A percentile compares a stretch with the other conserved stretches of the same genome.
These are phyloP conservation scores for Epinephelus awoara DNA, from an alignment of 2,797 vertebrate species.

Conservation along the genomic window DNA sequence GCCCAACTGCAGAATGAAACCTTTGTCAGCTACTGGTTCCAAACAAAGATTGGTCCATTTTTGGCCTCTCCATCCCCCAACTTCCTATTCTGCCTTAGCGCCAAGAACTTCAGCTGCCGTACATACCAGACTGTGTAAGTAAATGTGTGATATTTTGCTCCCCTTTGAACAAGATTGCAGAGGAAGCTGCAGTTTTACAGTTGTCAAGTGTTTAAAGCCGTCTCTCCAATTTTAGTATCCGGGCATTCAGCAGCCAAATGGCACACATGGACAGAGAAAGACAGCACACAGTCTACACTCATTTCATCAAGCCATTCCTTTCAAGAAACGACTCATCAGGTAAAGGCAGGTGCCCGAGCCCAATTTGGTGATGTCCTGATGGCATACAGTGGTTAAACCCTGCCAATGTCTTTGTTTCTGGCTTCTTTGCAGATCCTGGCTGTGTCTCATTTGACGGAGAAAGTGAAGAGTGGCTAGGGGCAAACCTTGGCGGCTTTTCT, in stretches of 20 bases:
- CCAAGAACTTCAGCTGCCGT: constrained; percentile 67
- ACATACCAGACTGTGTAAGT: constrained; percentile 69
- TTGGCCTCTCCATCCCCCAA: constrained; percentile 55
- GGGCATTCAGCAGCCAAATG: constrained; percentile 28
- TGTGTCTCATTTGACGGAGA: constrained; percentile 52
- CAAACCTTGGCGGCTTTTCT: constrained; percentile 69
- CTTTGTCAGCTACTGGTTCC: constrained; percentile 47
- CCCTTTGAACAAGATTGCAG: neutral
- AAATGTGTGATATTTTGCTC: neutral
- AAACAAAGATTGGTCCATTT: constrained; percentile 51
- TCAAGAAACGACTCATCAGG: constrained; percentile 63
- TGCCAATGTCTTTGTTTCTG: neutral
- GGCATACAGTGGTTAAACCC: no score
- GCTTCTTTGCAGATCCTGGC: constrained; percentile 61
- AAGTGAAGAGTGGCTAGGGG: constrained; percentile 60
- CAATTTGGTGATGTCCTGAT: neutral
- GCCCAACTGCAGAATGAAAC: no score
- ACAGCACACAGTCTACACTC: constrained; percentile 17
- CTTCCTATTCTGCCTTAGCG: constrained; percentile 65
- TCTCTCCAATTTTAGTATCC: constrained; percentile 39
- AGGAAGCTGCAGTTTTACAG: neutral
- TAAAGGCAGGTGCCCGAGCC: constrained; percentile 7
- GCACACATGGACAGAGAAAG: constrained; percentile 35
- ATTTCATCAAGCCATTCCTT: constrained; percentile 45
- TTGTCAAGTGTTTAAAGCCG: neutral